These are phyloP conservation scores for Tapirus indicus DNA, from an alignment of 2,797 vertebrate species.

Conservation along the genomic window DNA sequence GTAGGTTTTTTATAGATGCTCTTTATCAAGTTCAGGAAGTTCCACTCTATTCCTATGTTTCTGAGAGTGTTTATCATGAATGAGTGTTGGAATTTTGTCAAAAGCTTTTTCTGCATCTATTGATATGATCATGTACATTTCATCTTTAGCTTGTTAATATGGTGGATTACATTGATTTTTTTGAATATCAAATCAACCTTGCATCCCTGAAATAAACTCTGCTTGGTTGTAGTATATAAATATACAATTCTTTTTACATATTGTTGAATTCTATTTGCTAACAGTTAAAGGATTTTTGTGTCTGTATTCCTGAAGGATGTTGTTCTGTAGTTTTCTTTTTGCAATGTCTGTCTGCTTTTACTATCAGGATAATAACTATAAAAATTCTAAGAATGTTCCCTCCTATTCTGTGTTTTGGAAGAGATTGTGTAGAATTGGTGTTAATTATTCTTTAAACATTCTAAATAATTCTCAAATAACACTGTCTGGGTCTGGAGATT, in stretches of 20 bases:
- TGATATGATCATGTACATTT: neutral
- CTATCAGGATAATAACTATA: slow-evolving; percentile 3
- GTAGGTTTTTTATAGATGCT: neutral
- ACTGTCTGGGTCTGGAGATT: neutral
- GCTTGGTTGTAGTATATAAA: neutral
- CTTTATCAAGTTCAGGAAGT: neutral
- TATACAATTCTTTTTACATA: neutral
- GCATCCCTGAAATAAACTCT: neutral
- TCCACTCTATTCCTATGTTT: neutral
- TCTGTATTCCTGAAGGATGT: neutral
- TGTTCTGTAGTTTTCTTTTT: slow-evolving; percentile 34
- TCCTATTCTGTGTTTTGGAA: neutral
- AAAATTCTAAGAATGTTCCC: neutral
- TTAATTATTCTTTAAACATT: slow-evolving; percentile 44
- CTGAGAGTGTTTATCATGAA: neutral
- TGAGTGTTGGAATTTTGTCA: slow-evolving; percentile 23
- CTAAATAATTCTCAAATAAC: neutral
- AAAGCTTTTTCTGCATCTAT: neutral
- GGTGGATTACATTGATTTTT: neutral
- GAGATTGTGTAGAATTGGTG: neutral
- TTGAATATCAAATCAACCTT: neutral
- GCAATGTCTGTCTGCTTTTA: neutral
- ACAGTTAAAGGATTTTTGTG: neutral
- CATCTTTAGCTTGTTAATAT: neutral
- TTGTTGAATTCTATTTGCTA: neutral